Base-by-base conservation (phyloP, 2,888 invertebrate genomes). In the Drosophila limbata region DNA sequence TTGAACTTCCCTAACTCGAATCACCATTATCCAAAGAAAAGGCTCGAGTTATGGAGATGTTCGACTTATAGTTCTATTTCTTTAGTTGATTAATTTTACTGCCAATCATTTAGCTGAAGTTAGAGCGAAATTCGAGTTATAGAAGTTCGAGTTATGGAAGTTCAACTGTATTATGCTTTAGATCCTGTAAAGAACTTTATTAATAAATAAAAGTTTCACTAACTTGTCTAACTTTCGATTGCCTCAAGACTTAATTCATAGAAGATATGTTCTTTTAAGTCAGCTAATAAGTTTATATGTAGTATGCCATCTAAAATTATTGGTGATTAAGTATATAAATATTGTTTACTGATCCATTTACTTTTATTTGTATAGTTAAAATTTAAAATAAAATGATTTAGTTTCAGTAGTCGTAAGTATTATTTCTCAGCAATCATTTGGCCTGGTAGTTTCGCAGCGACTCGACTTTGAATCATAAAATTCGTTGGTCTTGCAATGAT, bases 381-480 rank as follows among this genome's bases (percentile, higher is more conserved):
- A 6, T 17, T 21, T 13, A n/a, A n/a, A 25, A n/a, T 45, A 25
- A 25, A 25, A 25, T 33, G 19, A 48, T 17, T 13, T 19, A 31
- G 10, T 42, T 11, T n/a, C 2, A 15, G 10, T 33, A 0, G 1
- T 44, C 4, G 8, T 33, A 15, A 44, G 31, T 28, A 35, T 31
- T 2, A 6, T 17, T 25, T 5, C 5, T 70, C 13, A 70, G 40
- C 77, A 78, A 45, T 72, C 60, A 17, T 11, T 55, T n/a, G 77
- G 77, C 28, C 73, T 52, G 2, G 37, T 21, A 5, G 42, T 42
- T 15, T 19, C 51, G 39, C 78, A 78, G 0, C 2, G 13, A 21
- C 13, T 21, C 1, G 60, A 73, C 9, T 50, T 44, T 4, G 88
- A 72, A 47, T 76, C 73, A n/a, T 59, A 84, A 45, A 70, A 84